Percentiles rank a stretch among this genome's conserved stretches.
Evolutionary conservation across 2,888 invertebrate species (phyloP).

Genomic region (Drosophila nr. perissopoda): DNA sequence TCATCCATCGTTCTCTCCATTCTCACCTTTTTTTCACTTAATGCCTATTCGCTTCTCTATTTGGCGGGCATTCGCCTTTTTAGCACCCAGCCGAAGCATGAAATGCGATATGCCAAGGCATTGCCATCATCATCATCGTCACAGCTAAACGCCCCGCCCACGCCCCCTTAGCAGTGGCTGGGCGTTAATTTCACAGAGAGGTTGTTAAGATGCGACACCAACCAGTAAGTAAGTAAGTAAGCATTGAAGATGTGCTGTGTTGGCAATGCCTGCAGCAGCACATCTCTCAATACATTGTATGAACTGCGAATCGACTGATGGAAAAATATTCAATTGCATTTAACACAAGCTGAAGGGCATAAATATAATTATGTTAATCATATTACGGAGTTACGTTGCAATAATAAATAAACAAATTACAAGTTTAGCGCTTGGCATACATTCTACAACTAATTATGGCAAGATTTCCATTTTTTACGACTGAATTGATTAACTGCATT

Average conservation of each 20-base stretch:
- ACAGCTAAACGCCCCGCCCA: constrained; percentile 7
- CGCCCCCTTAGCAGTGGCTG: constrained; percentile 2
- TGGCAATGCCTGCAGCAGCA: constrained; percentile 6
- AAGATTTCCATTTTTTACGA: not conserved
- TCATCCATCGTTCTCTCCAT: constrained; percentile 1
- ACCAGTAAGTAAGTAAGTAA: constrained; percentile 9
- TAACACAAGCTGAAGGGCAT: constrained; percentile 1
- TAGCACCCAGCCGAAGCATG: constrained; percentile 71
- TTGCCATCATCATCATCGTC: constrained; percentile 43
- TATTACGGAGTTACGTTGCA: not conserved
- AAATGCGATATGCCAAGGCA: constrained; percentile 74
- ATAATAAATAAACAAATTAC: not conserved
- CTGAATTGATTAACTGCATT: not conserved
- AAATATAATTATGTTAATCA: not conserved
- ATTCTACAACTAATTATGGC: not conserved
- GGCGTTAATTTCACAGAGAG: constrained; percentile 62
- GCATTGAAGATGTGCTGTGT: not conserved
- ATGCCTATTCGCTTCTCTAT: constrained; percentile 38
- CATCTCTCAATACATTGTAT: not conserved
- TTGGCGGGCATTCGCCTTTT: constrained; percentile 78
- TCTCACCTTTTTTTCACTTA: constrained; percentile 37
- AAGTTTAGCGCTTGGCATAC: not conserved
- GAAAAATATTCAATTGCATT: constrained; percentile 4
- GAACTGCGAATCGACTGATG: constrained; percentile 50
- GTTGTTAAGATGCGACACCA: constrained; percentile 35